Evolutionary conservation across 2,797 vertebrate species (phyloP).

Genomic region (Bradypodion pumilum): DNA sequence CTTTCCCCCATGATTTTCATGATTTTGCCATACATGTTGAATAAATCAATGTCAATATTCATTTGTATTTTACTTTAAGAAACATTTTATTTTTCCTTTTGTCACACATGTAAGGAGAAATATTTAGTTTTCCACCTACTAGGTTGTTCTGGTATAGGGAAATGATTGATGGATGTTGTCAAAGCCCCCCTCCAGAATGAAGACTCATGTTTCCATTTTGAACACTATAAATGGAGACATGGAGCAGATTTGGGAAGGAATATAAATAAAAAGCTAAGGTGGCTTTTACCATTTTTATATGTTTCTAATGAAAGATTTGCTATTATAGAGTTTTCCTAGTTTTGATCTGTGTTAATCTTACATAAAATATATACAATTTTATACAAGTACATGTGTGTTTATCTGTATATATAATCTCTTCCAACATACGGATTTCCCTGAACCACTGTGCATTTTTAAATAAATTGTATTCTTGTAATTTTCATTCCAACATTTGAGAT

Average conservation of each 20-base stretch:
- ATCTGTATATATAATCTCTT: background rate
- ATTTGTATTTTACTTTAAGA: constrained; percentile 56
- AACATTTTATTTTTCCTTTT: constrained; percentile 53
- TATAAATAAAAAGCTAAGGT: no score
- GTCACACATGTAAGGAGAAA: constrained; percentile 58
- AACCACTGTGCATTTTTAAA: background rate
- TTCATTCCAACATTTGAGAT: background rate
- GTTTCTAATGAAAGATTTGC: background rate
- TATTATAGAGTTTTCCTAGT: background rate
- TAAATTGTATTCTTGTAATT: background rate
- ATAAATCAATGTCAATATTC: constrained; percentile 54
- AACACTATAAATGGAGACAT: constrained; percentile 37
- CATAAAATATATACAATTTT: background rate
- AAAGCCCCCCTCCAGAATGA: constrained; percentile 43
- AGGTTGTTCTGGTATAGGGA: constrained; percentile 28
- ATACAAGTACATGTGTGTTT: no score
- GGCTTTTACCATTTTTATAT: background rate
- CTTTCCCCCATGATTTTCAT: constrained; percentile 38
- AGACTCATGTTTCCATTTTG: constrained; percentile 36
- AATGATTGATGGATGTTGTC: constrained; percentile 60
- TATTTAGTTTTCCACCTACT: constrained; percentile 54
- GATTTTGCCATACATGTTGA: constrained; percentile 52
- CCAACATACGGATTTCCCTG: background rate
- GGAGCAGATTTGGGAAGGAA: background rate
- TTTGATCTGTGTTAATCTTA: background rate